A percentile compares a stretch with the other conserved stretches of the same genome.
phyloP scores from a whole-genome alignment of 2,113 vertebrate genomes.

The Morone chrysops region DNA sequence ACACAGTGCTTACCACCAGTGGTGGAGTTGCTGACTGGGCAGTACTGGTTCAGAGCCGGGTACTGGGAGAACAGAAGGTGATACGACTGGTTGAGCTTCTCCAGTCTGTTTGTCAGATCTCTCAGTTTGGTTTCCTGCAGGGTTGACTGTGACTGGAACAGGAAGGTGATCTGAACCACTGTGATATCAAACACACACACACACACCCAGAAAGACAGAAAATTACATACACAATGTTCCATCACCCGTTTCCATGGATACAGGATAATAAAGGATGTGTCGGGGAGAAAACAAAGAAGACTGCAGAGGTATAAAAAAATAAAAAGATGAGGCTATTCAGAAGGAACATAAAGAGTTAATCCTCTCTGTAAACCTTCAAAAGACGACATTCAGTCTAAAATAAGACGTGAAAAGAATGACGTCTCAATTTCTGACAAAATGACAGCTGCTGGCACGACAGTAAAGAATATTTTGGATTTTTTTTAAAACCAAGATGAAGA shows the following conservation, averaged over 20 bases:
- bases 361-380: slow-evolving; percentile 3
- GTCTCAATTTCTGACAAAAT: not conserved
- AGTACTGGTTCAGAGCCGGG: slow-evolving; percentile 67
- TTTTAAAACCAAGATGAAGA: too few species aligned
- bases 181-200: slow-evolving; percentile 4
- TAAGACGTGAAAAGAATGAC: not conserved
- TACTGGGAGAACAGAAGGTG: slow-evolving; percentile 61
- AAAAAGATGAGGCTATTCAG: not conserved
- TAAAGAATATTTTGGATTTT: not conserved
- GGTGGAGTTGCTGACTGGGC: slow-evolving; percentile 43
- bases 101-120: slow-evolving; percentile 41
- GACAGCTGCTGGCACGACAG: not conserved
- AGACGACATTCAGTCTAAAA: slow-evolving; percentile 15
- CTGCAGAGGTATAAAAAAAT: slow-evolving; percentile 5
- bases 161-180: slow-evolving; percentile 54
- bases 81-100: slow-evolving; percentile 57
- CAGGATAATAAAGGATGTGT: slow-evolving; percentile 19
- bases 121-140: slow-evolving; percentile 49
- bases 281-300: slow-evolving; percentile 16
- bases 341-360: not conserved
- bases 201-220: not conserved
- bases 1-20: slow-evolving; percentile 40
- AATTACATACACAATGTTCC: slow-evolving; percentile 9
- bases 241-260: slow-evolving; percentile 44
- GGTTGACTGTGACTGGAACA: slow-evolving; percentile 38